These are phyloP conservation scores for Drosophila acutilabella DNA, from an alignment of 2,888 invertebrate genomes.

Conservation along the genomic window DNA sequence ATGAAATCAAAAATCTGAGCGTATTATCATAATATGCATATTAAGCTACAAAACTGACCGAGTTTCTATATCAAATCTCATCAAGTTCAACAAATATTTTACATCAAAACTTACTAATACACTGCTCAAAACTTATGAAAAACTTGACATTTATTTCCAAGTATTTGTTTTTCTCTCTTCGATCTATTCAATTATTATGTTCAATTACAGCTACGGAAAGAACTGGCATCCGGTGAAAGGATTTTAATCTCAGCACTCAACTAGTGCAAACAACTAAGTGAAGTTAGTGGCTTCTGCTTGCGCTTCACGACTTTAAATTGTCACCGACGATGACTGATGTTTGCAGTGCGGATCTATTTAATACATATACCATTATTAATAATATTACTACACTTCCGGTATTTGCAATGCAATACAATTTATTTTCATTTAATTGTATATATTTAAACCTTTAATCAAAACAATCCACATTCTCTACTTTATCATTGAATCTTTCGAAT, in stretches of 20 bases:
- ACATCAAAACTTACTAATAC: slow-evolving; percentile 13
- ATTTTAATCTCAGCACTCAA: slow-evolving; percentile 14
- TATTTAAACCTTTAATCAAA: too few relatives aligned
- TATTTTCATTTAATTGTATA: too few relatives aligned
- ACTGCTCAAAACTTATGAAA: background rate
- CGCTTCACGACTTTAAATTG: slow-evolving; percentile 1
- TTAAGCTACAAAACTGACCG: slow-evolving; percentile 44
- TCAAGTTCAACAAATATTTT: slow-evolving; percentile 15
- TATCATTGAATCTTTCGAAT: slow-evolving; percentile 1
- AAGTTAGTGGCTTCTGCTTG: background rate
- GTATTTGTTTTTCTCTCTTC: slow-evolving; percentile 11
- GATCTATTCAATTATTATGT: background rate
- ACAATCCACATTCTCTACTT: background rate
- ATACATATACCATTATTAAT: too few relatives aligned
- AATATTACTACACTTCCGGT: too few relatives aligned
- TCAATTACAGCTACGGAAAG: slow-evolving; percentile 19
- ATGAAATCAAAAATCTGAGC: slow-evolving; percentile 33
- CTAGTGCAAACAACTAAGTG: background rate
- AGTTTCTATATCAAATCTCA: slow-evolving; percentile 47
- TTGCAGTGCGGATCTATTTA: too few relatives aligned
- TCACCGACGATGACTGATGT: too few relatives aligned
- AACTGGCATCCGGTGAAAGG: slow-evolving; percentile 31
- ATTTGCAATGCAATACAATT: too few relatives aligned
- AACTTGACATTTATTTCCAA: background rate
- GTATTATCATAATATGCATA: slow-evolving; percentile 56